Conservation (phyloP, 1,140 invertebrate species). For the Euwallacea similis region DNA sequence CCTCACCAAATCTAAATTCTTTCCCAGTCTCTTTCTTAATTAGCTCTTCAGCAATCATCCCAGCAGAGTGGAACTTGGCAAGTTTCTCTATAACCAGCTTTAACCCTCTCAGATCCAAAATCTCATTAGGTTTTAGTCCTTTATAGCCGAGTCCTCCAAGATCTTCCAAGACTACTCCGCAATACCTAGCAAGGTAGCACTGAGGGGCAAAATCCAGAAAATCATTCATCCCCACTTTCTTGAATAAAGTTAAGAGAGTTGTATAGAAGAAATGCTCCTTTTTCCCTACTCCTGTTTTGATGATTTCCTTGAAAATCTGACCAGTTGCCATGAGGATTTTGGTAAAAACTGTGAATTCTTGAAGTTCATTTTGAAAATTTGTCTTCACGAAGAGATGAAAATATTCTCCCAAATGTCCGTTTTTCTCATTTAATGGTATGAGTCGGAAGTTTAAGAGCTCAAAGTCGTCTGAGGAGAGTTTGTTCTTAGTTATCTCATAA, state of each 20-base stretch:
- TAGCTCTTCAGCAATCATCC: slow-evolving; percentile 24
- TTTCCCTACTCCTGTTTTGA: slow-evolving; percentile 17
- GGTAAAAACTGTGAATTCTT: slow-evolving; percentile 15
- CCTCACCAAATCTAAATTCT: slow-evolving; percentile 5
- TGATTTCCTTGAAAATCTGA: background rate
- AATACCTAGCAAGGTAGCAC: slow-evolving; percentile 16
- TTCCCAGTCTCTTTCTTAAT: slow-evolving; percentile 12
- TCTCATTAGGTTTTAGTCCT: slow-evolving; percentile 5
- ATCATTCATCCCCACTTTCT: slow-evolving; percentile 1
- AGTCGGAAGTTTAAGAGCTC: slow-evolving; percentile 12
- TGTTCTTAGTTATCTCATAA: slow-evolving; percentile 10
- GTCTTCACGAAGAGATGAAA: slow-evolving; percentile 16
- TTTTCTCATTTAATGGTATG: slow-evolving; percentile 14
- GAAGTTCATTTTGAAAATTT: background rate
- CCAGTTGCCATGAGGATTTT: slow-evolving; percentile 13
- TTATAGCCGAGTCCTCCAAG: slow-evolving; percentile 7
- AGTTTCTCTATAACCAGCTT: slow-evolving; percentile 6
- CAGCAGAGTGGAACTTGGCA: slow-evolving; percentile 27
- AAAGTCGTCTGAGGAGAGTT: slow-evolving; percentile 8
- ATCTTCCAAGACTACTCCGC: slow-evolving; percentile 21
- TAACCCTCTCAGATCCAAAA: slow-evolving; percentile 11
- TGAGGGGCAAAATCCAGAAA: slow-evolving; percentile 31
- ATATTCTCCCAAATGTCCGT: slow-evolving; percentile 36
- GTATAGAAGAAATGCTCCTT: slow-evolving; percentile 34
- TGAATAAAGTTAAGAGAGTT: slow-evolving; percentile 10